Percentiles rank a stretch among this genome's conserved stretches.
Evolutionary conservation across 2,888 invertebrate species (phyloP).

Genomic region (Zhuqinia jingwanae): DNA sequence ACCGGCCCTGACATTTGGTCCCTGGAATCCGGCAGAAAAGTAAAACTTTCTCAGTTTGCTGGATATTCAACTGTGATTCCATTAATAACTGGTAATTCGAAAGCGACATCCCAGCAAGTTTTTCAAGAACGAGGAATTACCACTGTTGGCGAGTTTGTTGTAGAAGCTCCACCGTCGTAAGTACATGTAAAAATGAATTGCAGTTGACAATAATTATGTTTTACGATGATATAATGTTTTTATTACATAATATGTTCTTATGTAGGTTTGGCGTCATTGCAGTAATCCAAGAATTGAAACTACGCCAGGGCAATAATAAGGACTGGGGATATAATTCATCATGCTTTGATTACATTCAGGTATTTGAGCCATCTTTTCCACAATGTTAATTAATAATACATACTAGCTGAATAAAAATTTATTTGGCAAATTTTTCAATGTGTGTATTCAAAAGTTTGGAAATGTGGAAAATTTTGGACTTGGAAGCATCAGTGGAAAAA

Average conservation of each 20-base stretch:
- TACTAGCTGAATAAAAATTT: no score
- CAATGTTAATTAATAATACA: conserved; percentile 11
- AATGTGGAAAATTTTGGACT: conserved; percentile 39
- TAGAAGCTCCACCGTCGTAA: conserved; percentile 71
- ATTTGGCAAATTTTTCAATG: conserved; percentile 17
- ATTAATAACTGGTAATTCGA: conserved; percentile 64
- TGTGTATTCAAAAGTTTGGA: conserved; percentile 52
- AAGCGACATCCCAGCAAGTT: conserved; percentile 73
- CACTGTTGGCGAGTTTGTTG: conserved; percentile 73
- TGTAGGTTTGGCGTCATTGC: conserved; percentile 72
- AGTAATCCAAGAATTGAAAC: conserved; percentile 72
- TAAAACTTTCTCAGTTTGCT: conserved; percentile 66
- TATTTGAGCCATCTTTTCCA: conserved; percentile 34
- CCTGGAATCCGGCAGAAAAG: conserved; percentile 69
- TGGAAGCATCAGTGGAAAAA: conserved; percentile 65
- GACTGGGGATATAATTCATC: conserved; percentile 62
- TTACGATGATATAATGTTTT: no score
- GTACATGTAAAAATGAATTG: background rate
- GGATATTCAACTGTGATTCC: conserved; percentile 72
- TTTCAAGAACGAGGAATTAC: conserved; percentile 75
- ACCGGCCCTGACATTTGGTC: conserved; percentile 71
- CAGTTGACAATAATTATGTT: background rate
- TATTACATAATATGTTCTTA: no score
- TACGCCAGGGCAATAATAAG: conserved; percentile 66
- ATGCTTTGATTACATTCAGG: conserved; percentile 75